Evolutionary conservation across 1,140 invertebrate species (phyloP), one percentile per base, ranked within the genome.

Genomic region (Anadara kagoshimensis): DNA sequence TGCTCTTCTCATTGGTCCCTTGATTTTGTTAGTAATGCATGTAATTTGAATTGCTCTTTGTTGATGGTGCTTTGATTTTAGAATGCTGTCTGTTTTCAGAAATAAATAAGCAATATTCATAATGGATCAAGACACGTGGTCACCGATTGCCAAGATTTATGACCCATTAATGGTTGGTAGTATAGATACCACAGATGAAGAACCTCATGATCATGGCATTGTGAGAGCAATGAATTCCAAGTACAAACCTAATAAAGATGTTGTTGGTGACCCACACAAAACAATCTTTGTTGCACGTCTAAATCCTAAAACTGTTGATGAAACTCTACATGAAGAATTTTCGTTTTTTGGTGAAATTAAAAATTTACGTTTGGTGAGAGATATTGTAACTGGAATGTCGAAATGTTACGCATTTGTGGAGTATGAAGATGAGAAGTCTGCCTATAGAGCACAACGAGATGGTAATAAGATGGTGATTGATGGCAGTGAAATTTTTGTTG

Each of bases 401-500:
- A 93, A 93, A 86, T 91, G 94, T 56, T 97, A 97, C 89, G 95
- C 93, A 7, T 97, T 97, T 90, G 91, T 97, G 14, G 95, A 97
- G 88, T 96, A 93, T 91, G 91, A 92, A 76, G 90, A 89, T 43
- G 90, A 91, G 77, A 89, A 90, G 16, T 90, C 92, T 73, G 93
- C 93, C 36, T 87, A 91, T 56, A 90, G 90, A 73, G 94, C 94
- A 7, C 89, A 93, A 44, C 89, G 89, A 65, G 87, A 92, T 57
- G 91, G 91, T 62, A 87, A 93, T 76, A 92, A 92, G 82, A 90
- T 93, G 18, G 91, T 94, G 71, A 66, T 97, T 18, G 94, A 96
- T 89, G 90, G 90, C 43, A 83, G 79, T 67, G 84, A 89, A 75
- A 78, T 92, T 43, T 83, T 92, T 65, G 91, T 93, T 5, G 92